These are phyloP conservation scores for Vanessa tameamea DNA, from an alignment of 1,140 invertebrate species.

Conservation along the genomic window DNA sequence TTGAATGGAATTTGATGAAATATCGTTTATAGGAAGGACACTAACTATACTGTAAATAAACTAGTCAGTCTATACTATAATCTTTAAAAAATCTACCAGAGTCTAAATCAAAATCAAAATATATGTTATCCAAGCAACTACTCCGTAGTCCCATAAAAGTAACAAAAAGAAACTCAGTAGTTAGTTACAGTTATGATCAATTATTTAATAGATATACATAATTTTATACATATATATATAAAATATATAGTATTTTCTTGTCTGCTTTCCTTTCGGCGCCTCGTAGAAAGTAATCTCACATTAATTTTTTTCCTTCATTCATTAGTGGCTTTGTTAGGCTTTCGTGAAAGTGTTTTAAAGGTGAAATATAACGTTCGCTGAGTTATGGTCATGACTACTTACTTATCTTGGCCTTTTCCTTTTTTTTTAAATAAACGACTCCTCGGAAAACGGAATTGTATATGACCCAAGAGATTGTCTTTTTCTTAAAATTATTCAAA, in stretches of 20 bases:
- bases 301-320: slow-evolving; percentile 44
- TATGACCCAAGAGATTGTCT: slow-evolving; percentile 14
- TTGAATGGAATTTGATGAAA: too few species aligned
- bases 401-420: slow-evolving; percentile 18
- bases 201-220: too few species aligned
- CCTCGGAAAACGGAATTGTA: slow-evolving; percentile 1
- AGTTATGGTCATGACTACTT: slow-evolving; percentile 22
- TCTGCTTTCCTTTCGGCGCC: background rate
- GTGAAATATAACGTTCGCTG: slow-evolving; percentile 26
- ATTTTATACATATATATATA: background rate
- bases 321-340: slow-evolving; percentile 46
- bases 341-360: slow-evolving; percentile 37
- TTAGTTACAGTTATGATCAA: too few species aligned
- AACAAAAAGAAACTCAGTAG: too few species aligned
- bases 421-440: slow-evolving; percentile 25
- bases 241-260: background rate
- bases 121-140: too few species aligned
- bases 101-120: too few species aligned
- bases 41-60: too few species aligned
- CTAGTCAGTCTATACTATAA: too few species aligned
- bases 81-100: too few species aligned
- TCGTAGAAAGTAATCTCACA: background rate
- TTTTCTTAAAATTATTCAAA: background rate
- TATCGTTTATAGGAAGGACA: too few species aligned
- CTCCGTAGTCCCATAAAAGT: too few species aligned